Conservation (phyloP, 2,113 vertebrate genomes). For the Psilopogon haemacephalus region DNA sequence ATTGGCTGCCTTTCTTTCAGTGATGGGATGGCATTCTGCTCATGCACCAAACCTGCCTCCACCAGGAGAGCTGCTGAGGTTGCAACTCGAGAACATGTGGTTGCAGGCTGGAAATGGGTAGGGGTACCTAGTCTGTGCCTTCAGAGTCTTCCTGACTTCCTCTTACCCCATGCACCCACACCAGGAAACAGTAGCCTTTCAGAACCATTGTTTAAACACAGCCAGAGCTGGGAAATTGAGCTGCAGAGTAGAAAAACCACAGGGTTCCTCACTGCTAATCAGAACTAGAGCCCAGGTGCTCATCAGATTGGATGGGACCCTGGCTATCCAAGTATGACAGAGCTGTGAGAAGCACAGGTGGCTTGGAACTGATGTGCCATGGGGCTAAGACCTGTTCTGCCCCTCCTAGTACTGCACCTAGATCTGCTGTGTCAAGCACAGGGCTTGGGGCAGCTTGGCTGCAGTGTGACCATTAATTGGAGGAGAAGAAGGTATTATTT, state of each 20-base stretch:
- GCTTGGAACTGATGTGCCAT: not conserved
- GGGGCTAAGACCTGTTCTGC: not conserved
- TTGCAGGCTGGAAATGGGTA: not conserved
- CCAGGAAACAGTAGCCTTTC: not conserved
- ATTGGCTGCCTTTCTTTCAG: not conserved
- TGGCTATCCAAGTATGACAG: not conserved
- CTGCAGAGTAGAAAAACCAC: not conserved
- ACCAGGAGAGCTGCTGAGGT: not conserved
- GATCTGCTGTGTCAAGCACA: fast-evolving
- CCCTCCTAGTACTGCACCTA: not conserved
- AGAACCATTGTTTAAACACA: not conserved
- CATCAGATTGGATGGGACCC: not conserved
- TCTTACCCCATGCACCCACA: not conserved
- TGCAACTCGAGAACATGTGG: not conserved
- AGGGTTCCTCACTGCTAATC: not conserved
- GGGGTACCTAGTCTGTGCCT: not conserved
- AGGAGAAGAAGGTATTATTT: not conserved
- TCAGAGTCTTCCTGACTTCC: not conserved
- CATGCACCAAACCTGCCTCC: not conserved
- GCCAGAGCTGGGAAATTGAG: not conserved
- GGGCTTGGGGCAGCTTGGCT: not conserved
- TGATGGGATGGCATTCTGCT: not conserved
- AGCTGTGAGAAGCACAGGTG: not conserved
- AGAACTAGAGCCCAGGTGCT: not conserved
- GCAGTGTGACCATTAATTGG: not conserved